Evolutionary conservation across 2,113 vertebrate genomes (phyloP).

Genomic region (Odobenus rosmarus): DNA sequence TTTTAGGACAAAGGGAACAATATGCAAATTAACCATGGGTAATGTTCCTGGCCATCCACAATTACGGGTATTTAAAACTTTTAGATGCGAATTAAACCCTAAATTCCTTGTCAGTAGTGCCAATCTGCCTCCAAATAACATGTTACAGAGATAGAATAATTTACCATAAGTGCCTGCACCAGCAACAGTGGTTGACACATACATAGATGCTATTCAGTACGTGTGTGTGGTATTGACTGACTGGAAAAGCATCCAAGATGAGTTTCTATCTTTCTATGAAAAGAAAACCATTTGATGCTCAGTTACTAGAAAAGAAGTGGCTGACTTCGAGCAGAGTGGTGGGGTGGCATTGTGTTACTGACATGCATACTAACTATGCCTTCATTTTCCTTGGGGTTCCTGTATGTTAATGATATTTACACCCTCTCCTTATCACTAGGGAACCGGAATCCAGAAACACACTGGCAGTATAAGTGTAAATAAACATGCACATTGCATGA

Average conservation of each 20-base stretch:
- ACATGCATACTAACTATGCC: neutral
- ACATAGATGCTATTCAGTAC: neutral
- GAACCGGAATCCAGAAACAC: neutral
- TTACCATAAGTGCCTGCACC: constrained; percentile 38
- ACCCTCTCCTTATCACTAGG: neutral
- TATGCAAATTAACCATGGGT: constrained; percentile 65
- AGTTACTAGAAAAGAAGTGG: neutral
- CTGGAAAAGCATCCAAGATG: neutral
- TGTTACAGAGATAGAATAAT: constrained; percentile 68
- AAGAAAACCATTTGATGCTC: neutral
- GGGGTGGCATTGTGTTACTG: neutral
- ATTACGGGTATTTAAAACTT: constrained; percentile 67
- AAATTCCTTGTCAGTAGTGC: constrained; percentile 62
- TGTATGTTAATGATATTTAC: neutral
- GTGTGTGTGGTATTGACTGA: neutral
- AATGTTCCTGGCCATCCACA: constrained; percentile 65
- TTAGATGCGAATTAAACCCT: constrained; percentile 71
- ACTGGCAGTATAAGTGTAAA: neutral
- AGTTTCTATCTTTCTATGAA: constrained; percentile 31
- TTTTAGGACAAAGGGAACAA: constrained; percentile 61
- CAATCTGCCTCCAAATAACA: constrained; percentile 71
- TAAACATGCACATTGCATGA: neutral
- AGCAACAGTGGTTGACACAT: constrained; percentile 52
- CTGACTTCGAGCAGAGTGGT: neutral
- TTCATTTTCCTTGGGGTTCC: neutral